Conservation (phyloP, 2,888 invertebrate species). For the Caradrina clavipalpis region DNA sequence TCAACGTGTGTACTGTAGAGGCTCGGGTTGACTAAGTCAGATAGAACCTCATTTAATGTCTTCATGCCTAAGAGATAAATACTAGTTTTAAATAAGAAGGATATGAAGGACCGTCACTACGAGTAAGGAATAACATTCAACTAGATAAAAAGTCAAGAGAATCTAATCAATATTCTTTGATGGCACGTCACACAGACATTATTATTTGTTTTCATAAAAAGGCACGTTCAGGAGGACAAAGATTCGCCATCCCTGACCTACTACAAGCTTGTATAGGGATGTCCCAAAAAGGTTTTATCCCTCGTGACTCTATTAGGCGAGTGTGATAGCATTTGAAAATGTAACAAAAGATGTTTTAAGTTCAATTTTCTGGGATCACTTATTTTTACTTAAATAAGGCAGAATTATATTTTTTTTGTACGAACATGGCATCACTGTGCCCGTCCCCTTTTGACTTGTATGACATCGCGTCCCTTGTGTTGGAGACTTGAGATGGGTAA, state of each 20-base stretch:
- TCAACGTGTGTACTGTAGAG: background rate
- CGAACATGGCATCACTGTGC: too few species aligned
- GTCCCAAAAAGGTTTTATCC: constrained; percentile 17
- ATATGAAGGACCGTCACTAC: too few species aligned
- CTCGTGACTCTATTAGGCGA: constrained; percentile 20
- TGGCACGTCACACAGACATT: too few species aligned
- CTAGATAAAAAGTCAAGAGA: too few species aligned
- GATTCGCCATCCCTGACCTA: background rate
- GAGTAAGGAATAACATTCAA: too few species aligned
- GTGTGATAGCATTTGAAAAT: background rate
- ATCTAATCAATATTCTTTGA: too few species aligned
- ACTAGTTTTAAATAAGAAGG: too few species aligned
- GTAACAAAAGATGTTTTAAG: constrained; percentile 1
- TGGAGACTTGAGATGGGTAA: background rate
- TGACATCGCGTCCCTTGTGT: background rate
- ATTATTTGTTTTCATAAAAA: too few species aligned
- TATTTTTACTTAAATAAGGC: background rate
- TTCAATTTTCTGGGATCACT: background rate
- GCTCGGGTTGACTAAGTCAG: too few species aligned
- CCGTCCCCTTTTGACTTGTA: background rate
- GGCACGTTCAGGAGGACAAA: too few species aligned
- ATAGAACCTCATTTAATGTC: too few species aligned
- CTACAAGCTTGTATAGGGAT: constrained; percentile 3
- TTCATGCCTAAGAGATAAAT: too few species aligned
- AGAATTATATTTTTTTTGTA: background rate